phyloP scores from a whole-genome alignment of 92 coral and sea anemone species.

The Epizoanthus scotinus region DNA sequence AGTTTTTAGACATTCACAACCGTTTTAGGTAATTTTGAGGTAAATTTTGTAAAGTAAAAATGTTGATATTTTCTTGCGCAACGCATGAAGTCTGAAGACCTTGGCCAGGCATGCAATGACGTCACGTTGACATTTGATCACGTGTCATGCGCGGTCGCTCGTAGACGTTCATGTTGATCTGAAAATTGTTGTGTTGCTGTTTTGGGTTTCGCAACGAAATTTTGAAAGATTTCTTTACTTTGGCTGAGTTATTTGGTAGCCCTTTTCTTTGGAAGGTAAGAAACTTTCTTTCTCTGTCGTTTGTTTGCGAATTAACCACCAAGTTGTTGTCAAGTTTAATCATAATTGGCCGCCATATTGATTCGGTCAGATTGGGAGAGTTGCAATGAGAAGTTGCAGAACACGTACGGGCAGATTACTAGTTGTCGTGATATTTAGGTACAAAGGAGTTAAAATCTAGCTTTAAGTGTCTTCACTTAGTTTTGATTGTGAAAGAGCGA shows the following conservation, averaged over 20 bases:
- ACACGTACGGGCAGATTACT: neutral
- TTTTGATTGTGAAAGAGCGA: neutral
- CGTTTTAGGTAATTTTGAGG: no score
- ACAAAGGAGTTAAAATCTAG: neutral
- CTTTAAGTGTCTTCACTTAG: neutral
- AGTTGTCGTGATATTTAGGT: neutral
- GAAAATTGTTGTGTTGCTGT: slow-evolving; percentile 43
- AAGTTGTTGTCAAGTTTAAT: slow-evolving; percentile 9
- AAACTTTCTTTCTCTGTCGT: neutral
- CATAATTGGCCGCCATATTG: slow-evolving; percentile 38
- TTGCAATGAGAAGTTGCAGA: neutral
- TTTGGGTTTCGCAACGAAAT: slow-evolving; percentile 39
- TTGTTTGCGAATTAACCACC: slow-evolving; percentile 4
- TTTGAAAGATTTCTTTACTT: slow-evolving; percentile 14
- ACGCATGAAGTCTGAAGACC: no score
- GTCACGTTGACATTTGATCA: slow-evolving; percentile 33
- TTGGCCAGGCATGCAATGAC: slow-evolving; percentile 13
- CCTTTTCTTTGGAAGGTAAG: slow-evolving; percentile 18
- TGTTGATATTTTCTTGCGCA: no score
- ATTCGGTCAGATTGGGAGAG: slow-evolving; percentile 13
- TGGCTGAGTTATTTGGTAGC: neutral
- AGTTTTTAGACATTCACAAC: no score
- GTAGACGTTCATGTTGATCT: slow-evolving; percentile 30
- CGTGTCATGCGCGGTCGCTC: slow-evolving; percentile 18
- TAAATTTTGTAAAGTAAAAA: no score